A percentile compares a stretch with the other conserved stretches of the same genome.
Evolutionary conservation across 2,113 vertebrate species (phyloP).

Genomic region (Pithys albifrons): DNA sequence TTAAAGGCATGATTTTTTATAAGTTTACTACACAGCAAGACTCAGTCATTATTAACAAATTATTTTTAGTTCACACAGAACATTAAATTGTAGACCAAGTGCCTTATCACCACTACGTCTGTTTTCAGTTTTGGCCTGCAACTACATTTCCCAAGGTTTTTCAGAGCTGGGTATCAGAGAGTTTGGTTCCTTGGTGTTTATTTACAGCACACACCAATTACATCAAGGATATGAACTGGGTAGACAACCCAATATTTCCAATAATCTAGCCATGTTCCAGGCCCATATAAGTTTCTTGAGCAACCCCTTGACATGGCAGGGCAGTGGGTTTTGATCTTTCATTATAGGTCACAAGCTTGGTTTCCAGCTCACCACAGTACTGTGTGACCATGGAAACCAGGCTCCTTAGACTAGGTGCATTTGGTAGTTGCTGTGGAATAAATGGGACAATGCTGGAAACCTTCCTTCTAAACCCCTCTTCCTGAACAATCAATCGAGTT

Average conservation of each 20-base stretch:
- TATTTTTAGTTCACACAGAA: background rate
- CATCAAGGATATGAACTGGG: rapidly evolving
- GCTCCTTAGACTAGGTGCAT: background rate
- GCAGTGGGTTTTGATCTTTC: background rate
- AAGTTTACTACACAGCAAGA: background rate
- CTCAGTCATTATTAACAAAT: background rate
- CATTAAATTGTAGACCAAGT: background rate
- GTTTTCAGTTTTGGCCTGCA: background rate
- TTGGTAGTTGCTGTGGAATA: background rate
- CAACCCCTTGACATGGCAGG: background rate
- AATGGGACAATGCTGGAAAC: background rate
- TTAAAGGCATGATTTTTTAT: background rate
- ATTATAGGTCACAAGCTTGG: background rate
- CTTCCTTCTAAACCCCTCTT: background rate
- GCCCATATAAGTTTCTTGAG: background rate
- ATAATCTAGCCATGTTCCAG: background rate
- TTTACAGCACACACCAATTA: background rate
- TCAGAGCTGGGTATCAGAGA: background rate
- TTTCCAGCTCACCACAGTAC: background rate
- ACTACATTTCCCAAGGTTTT: background rate
- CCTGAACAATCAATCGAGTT: background rate
- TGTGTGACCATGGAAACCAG: background rate
- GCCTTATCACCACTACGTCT: background rate
- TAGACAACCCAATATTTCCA: background rate
- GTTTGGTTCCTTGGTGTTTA: background rate